Evolutionary conservation across 1,140 invertebrate species (phyloP).

Genomic region (Drosophila carrolli): DNA sequence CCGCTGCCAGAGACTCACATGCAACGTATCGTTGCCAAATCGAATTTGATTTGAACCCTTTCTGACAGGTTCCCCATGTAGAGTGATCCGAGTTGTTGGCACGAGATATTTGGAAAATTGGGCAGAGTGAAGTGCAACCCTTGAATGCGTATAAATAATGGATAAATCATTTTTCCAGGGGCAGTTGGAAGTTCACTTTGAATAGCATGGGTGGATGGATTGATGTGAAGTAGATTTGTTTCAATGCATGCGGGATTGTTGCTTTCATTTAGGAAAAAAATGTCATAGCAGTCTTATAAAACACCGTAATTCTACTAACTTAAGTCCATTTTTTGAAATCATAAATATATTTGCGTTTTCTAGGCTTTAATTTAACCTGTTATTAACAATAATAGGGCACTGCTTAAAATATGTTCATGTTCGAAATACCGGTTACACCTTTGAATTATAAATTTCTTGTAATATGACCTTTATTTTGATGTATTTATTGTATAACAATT

Average conservation of each 20-base stretch:
- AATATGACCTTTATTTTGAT: too few relatives aligned
- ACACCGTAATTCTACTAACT: too few relatives aligned
- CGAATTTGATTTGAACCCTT: constrained; percentile 82
- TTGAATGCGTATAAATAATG: constrained; percentile 45
- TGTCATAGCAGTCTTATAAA: too few relatives aligned
- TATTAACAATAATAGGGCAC: too few relatives aligned
- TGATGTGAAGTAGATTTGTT: constrained; percentile 1
- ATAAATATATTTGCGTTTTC: too few relatives aligned
- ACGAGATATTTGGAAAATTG: neutral
- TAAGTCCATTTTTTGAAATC: too few relatives aligned
- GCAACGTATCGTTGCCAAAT: constrained; percentile 59
- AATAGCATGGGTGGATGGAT: neutral
- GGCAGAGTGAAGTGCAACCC: constrained; percentile 21
- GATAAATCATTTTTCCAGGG: constrained; percentile 39
- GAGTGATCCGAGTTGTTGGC: constrained; percentile 35
- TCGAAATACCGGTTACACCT: too few relatives aligned
- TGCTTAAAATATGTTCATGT: too few relatives aligned
- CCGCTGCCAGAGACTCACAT: constrained; percentile 3
- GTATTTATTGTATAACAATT: too few relatives aligned
- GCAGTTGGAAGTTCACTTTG: constrained; percentile 1
- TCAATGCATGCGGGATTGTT: neutral
- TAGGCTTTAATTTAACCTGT: too few relatives aligned
- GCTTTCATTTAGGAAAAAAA: too few relatives aligned
- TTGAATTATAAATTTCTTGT: too few relatives aligned
- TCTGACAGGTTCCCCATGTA: constrained; percentile 24